A percentile compares a stretch with the other conserved stretches of the same genome.
Conservation (phyloP, 2,888 invertebrate genomes). For the Caenorhabditis afra region DNA sequence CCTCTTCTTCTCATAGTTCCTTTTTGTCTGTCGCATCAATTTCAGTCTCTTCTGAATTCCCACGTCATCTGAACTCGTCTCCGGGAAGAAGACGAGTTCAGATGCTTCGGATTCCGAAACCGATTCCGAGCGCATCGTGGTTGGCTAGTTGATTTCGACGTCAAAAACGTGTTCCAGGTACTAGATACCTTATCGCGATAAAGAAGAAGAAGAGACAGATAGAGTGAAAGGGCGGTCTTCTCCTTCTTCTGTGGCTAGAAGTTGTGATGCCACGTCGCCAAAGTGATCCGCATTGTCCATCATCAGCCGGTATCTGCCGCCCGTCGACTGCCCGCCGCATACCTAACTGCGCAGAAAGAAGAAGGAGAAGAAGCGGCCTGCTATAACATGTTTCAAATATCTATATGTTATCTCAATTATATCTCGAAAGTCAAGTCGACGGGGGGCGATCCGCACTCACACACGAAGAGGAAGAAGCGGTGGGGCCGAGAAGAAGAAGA, state of each 20-base stretch:
- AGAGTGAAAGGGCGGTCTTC: conserved; percentile 29
- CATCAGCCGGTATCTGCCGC: conserved; percentile 18
- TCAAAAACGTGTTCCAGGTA: conserved; percentile 54
- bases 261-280: conserved; percentile 41
- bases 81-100: background rate
- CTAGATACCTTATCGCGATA: conserved; percentile 54
- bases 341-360: conserved; percentile 50
- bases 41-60: background rate
- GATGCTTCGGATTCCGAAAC: conserved; percentile 1
- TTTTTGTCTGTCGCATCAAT: background rate
- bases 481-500: conserved; percentile 11
- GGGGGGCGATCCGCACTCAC: conserved; percentile 21
- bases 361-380: conserved; percentile 1
- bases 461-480: conserved; percentile 17
- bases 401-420: conserved; percentile 55
- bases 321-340: conserved; percentile 36
- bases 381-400: conserved; percentile 55
- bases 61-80: conserved; percentile 2
- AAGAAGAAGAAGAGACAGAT: conserved; percentile 8
- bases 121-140: background rate
- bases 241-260: too few species aligned
- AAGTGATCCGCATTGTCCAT: conserved; percentile 35
- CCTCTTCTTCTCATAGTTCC: too few species aligned
- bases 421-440: conserved; percentile 56
- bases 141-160: conserved; percentile 46